Conservation (phyloP, 2,113 vertebrate species). For the Psilopsiagon aurifrons region DNA sequence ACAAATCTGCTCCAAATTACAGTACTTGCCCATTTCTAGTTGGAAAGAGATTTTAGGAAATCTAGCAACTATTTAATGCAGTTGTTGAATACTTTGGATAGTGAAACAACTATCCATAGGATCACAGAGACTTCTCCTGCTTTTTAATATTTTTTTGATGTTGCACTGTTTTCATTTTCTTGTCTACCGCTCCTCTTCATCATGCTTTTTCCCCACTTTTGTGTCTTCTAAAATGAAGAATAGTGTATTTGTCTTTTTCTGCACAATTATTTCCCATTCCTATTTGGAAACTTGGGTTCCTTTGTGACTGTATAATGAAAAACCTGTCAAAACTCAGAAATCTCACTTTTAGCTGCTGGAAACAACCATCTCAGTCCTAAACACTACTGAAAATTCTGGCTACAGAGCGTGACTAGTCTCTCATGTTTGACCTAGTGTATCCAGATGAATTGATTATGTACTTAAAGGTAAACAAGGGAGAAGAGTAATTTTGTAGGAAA, state of each 20-base stretch:
- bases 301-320: neutral
- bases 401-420: neutral
- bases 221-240: neutral
- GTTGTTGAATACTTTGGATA: neutral
- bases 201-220: neutral
- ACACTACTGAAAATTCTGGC: slow-evolving; percentile 10
- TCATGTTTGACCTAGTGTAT: neutral
- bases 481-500: slow-evolving; percentile 38
- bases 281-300: neutral
- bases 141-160: neutral
- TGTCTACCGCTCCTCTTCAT: neutral
- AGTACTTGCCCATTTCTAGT: neutral
- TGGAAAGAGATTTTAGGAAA: neutral
- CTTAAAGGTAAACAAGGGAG: slow-evolving; percentile 43
- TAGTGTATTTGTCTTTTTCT: neutral
- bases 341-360: neutral
- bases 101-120: neutral
- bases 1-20: neutral
- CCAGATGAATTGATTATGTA: slow-evolving; percentile 41
- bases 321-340: neutral
- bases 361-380: neutral
- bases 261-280: neutral
- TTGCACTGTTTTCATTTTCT: neutral
- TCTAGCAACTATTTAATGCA: neutral
- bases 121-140: neutral